Evolutionary conservation across 2,113 vertebrate genomes (phyloP), one percentile per base, ranked within the genome.

Genomic region (Macaca mulatta): DNA sequence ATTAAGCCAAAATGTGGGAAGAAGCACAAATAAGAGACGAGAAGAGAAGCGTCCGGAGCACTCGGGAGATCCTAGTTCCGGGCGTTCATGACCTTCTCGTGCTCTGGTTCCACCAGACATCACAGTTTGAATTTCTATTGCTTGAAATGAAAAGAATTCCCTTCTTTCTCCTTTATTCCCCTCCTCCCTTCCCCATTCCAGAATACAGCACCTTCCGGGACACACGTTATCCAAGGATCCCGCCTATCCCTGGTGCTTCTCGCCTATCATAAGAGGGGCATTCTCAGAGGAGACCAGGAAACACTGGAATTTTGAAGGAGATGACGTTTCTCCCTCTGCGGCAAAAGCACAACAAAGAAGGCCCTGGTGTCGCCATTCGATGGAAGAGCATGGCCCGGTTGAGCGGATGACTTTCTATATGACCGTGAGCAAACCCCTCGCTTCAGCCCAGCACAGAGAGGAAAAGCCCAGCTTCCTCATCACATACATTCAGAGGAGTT

Each of bases 301-400:
- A 72, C 5, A 32, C 0, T 1, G 5, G 75, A 17, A 55, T 50
- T 78, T 45, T 25, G 40, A 72, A 94, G 64, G 57, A 72, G 5
- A 7, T 17, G 27, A 72, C 18, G 11, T 16, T 57, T 82, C 30
- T 32, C 40, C 32, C 45, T 38, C 1, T 0, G 1, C 1, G 3
- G 7, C n/a, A 35, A 77, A 80, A 77, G 70, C 67, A 75, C 45
- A 86, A 40, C 2, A 9, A 8, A 84, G 30, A 20, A 43, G 1
- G 2, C 22, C 32, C 40, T 43, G 32, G 35, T 1, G 23, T 9
- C 35, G 25, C 22, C 0, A 50, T 0, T 9, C 14, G 43, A 38
- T 6, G 25, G 32, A 55, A 23, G 27, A 64, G 1, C 0, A 8
- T 2, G 20, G 45, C 23, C 25, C 5, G 2, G 38, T 23, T 67